Conservation (phyloP, 2,113 vertebrate genomes). For the Xiphorhynchus elegans region DNA sequence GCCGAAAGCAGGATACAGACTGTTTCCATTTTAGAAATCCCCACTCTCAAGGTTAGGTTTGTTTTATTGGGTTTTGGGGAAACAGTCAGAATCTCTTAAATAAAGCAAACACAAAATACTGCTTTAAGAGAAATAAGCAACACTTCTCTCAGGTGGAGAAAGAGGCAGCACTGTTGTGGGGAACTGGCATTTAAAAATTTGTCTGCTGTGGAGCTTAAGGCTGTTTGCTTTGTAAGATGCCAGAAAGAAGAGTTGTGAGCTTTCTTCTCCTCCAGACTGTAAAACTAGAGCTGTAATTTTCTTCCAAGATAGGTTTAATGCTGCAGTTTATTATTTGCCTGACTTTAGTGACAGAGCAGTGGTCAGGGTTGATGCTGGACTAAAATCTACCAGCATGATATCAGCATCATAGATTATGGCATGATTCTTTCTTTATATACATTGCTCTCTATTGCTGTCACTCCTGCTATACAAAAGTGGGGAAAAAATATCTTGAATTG, state of each 20-base stretch:
- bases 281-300: slow-evolving; percentile 63
- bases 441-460: background rate
- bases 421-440: slow-evolving; percentile 1
- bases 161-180: background rate
- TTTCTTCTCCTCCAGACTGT: slow-evolving; percentile 18
- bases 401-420: slow-evolving; percentile 1
- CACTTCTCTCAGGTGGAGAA: slow-evolving; percentile 9
- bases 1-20: background rate
- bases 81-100: background rate
- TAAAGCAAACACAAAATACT: slow-evolving; percentile 1
- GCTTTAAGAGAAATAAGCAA: background rate
- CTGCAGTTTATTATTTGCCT: slow-evolving; percentile 59
- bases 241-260: background rate
- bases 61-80: slow-evolving; percentile 3
- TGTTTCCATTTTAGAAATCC: slow-evolving; percentile 1
- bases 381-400: slow-evolving; percentile 46
- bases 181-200: slow-evolving; percentile 4
- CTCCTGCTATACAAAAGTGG: background rate
- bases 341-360: slow-evolving; percentile 43
- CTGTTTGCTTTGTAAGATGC: slow-evolving; percentile 39
- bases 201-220: background rate
- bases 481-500: slow-evolving; percentile 51
- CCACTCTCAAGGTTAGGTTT: background rate
- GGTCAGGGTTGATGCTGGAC: slow-evolving; percentile 46
- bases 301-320: slow-evolving; percentile 56